Evolutionary conservation across 2,113 vertebrate genomes (phyloP).

Genomic region (Aphyosemion australe): DNA sequence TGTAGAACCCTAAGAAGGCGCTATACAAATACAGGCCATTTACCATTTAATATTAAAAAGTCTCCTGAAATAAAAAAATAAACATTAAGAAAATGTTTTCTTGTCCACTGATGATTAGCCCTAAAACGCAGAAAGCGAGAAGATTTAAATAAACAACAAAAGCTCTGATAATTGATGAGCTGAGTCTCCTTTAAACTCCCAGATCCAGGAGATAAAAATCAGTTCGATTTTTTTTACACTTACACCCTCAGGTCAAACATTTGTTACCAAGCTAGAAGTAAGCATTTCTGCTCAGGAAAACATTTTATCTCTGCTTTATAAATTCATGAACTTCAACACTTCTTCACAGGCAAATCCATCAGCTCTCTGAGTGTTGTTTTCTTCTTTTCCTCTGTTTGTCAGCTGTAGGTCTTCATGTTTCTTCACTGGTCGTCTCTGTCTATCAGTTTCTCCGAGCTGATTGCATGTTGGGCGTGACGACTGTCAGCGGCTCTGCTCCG

Average conservation of each 20-base stretch:
- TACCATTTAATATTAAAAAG: no score
- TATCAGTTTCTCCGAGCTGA: conserved; percentile 19
- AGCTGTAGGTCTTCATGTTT: conserved; percentile 32
- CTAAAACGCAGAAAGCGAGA: no score
- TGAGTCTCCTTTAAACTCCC: background rate
- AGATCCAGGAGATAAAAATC: background rate
- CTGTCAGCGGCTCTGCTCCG: conserved; percentile 18
- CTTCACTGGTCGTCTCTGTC: conserved; percentile 28
- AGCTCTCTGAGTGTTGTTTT: background rate
- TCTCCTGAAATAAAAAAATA: no score
- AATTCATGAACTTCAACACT: background rate
- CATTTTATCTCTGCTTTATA: conserved; percentile 2
- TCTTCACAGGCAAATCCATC: conserved; percentile 1
- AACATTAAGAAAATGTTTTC: no score
- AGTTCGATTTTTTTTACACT: background rate
- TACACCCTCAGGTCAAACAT: conserved; percentile 4
- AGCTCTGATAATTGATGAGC: no score
- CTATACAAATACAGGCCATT: no score
- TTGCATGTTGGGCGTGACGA: conserved; percentile 11
- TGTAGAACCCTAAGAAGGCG: no score
- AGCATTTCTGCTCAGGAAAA: background rate
- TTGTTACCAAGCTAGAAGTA: background rate
- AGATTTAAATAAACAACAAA: no score
- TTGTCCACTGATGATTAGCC: no score
- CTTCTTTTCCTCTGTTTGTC: conserved; percentile 15